A percentile compares a stretch with the other conserved stretches of the same genome.
These are phyloP conservation scores for Pao palembangensis DNA, from an alignment of 2,113 vertebrate genomes.

Conservation along the genomic window DNA sequence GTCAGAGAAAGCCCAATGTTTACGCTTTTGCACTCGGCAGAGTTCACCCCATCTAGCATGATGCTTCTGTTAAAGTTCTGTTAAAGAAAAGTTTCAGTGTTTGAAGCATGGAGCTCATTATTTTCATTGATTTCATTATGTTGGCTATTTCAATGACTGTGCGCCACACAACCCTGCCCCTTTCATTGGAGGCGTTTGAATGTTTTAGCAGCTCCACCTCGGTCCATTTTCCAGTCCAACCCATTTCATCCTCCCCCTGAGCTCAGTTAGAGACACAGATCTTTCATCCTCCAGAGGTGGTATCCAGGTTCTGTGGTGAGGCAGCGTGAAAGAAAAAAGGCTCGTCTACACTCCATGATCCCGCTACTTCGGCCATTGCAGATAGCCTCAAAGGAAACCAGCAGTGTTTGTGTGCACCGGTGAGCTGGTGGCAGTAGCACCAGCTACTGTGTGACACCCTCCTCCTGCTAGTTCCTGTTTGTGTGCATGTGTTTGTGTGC, in stretches of 20 bases:
- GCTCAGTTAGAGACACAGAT: constrained; percentile 59
- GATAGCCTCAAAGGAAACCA: constrained; percentile 59
- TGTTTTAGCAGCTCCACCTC: constrained; percentile 35
- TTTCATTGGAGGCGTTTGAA: constrained; percentile 34
- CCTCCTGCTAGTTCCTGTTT: not conserved
- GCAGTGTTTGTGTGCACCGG: constrained; percentile 28
- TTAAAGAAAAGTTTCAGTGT: too few species aligned
- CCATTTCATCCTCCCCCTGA: constrained; percentile 54
- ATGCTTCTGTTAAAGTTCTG: too few species aligned
- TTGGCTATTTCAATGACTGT: too few species aligned
- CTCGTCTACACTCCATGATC: constrained; percentile 57
- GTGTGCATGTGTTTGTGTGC: not conserved
- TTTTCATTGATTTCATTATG: too few species aligned
- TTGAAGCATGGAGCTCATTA: too few species aligned
- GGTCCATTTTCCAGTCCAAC: constrained; percentile 39
- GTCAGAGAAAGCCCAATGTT: not conserved
- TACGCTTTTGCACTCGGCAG: too few species aligned
- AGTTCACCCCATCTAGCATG: too few species aligned
- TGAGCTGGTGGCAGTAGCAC: constrained; percentile 35
- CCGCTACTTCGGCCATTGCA: constrained; percentile 50
- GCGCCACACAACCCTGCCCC: not conserved
- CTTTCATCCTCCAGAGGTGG: constrained; percentile 57
- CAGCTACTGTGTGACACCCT: not conserved
- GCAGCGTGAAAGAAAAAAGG: constrained; percentile 58
- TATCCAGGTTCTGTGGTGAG: constrained; percentile 34